phyloP scores from a whole-genome alignment of 2,113 vertebrate genomes.

The Xenopus borealis region DNA sequence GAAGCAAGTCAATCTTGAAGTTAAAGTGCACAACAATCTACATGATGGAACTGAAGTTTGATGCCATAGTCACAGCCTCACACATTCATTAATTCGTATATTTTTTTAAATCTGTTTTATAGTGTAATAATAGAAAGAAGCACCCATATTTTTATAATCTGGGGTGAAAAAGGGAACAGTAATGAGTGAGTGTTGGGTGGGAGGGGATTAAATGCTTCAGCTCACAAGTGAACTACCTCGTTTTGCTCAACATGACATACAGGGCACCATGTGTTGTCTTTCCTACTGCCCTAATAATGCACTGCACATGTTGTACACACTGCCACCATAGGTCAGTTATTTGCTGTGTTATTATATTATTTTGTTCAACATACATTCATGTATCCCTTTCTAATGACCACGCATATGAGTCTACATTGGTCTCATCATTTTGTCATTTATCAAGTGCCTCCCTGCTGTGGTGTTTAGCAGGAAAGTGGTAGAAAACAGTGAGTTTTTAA shows the following conservation, averaged over 20 bases:
- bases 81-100: slow-evolving; percentile 31
- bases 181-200: slow-evolving; percentile 53
- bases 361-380: slow-evolving; percentile 16
- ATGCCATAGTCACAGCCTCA: slow-evolving; percentile 9
- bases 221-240: slow-evolving; percentile 73
- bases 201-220: slow-evolving; percentile 54
- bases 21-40: slow-evolving; percentile 89
- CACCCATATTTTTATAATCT: slow-evolving; percentile 76
- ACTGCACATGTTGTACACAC: slow-evolving; percentile 30
- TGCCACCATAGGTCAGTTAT: slow-evolving; percentile 29
- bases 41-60: slow-evolving; percentile 92
- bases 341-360: not conserved
- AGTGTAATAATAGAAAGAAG: slow-evolving; percentile 58
- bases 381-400: not conserved
- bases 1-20: slow-evolving; percentile 87
- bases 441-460: not conserved
- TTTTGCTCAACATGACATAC: slow-evolving; percentile 46
- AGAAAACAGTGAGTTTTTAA: too few species aligned
- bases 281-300: slow-evolving; percentile 16
- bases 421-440: not conserved
- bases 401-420: not conserved
- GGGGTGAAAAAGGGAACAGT: slow-evolving; percentile 54
- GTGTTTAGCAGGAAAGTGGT: not conserved
- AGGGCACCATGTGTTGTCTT: slow-evolving; percentile 1
- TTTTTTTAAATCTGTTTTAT: slow-evolving; percentile 76